These are phyloP conservation scores for Caenorhabditis auriculariae DNA, from an alignment of 2,888 invertebrate species.

Conservation along the genomic window DNA sequence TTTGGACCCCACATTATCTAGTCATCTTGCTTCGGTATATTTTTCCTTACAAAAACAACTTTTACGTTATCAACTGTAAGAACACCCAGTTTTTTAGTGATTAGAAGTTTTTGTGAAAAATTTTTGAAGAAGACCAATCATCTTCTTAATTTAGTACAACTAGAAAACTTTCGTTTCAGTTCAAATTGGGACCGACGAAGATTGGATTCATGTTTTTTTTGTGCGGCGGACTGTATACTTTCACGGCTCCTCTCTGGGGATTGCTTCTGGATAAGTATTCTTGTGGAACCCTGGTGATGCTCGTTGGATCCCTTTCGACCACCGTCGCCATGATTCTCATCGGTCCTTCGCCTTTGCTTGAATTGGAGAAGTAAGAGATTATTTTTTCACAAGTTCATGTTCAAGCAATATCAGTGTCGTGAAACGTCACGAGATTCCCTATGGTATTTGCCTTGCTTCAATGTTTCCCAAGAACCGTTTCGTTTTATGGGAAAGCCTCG, in stretches of 20 bases:
- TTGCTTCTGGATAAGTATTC: conserved; percentile 52
- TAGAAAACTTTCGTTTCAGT: conserved; percentile 38
- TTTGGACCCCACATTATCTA: conserved; percentile 83
- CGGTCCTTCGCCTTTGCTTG: conserved; percentile 61
- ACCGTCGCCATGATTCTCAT: conserved; percentile 61
- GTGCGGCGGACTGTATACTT: conserved; percentile 61
- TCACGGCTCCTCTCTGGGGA: conserved; percentile 59
- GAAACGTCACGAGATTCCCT: background rate
- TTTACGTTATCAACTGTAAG: too few relatives aligned
- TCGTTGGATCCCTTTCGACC: conserved; percentile 56
- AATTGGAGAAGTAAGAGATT: conserved; percentile 38
- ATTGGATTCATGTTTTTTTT: conserved; percentile 62
- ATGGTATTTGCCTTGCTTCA: too few relatives aligned
- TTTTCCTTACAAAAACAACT: background rate
- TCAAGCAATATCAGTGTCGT: background rate
- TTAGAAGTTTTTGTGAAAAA: too few relatives aligned
- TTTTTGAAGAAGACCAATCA: background rate
- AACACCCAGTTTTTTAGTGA: too few relatives aligned
- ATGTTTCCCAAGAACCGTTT: too few relatives aligned
- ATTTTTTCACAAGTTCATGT: background rate
- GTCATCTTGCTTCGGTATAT: conserved; percentile 72
- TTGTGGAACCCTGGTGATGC: conserved; percentile 50
- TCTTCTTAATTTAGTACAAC: background rate
- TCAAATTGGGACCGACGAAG: conserved; percentile 57
- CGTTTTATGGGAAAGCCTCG: too few relatives aligned